A percentile compares a stretch with the other conserved stretches of the same genome.
Evolutionary conservation across 2,113 vertebrate genomes (phyloP).

Genomic region (Neotoma lepida): DNA sequence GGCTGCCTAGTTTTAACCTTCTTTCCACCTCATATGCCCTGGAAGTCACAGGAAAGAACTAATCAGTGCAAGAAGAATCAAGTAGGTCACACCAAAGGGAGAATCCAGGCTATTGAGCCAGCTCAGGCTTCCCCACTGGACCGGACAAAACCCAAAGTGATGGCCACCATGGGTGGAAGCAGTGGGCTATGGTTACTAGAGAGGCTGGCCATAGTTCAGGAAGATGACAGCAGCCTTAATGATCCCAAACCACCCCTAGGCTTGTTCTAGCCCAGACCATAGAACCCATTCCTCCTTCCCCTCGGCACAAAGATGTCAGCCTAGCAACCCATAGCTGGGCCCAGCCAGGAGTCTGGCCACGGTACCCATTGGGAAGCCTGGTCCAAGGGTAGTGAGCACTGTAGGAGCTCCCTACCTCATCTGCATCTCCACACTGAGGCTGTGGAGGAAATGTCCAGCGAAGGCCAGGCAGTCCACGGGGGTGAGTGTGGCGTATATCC

Average conservation of each 20-base stretch:
- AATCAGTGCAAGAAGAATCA: conserved; percentile 33
- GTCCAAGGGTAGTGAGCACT: neutral
- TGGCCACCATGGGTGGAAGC: neutral
- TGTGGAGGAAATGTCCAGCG: conserved; percentile 97
- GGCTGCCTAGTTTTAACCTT: conserved; percentile 93
- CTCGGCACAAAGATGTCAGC: neutral
- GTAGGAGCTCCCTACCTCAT: conserved; percentile 95
- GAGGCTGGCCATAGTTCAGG: neutral
- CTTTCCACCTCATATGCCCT: conserved; percentile 99
- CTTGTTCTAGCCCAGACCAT: neutral
- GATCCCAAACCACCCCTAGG: neutral
- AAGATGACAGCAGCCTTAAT: neutral
- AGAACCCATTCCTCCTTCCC: neutral
- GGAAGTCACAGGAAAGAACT: conserved; percentile 81
- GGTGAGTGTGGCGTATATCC: conserved; percentile 98
- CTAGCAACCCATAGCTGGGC: neutral
- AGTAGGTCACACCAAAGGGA: neutral
- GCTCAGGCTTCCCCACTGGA: neutral
- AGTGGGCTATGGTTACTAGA: rapidly evolving
- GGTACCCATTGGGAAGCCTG: neutral
- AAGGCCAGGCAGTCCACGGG: conserved; percentile 98
- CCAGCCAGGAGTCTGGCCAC: neutral
- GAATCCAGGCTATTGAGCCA: neutral
- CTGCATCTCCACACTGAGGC: conserved; percentile 98
- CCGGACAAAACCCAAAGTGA: rapidly evolving